Conservation (phyloP, 1,140 invertebrate genomes). For the Scaptomyza pallida region DNA sequence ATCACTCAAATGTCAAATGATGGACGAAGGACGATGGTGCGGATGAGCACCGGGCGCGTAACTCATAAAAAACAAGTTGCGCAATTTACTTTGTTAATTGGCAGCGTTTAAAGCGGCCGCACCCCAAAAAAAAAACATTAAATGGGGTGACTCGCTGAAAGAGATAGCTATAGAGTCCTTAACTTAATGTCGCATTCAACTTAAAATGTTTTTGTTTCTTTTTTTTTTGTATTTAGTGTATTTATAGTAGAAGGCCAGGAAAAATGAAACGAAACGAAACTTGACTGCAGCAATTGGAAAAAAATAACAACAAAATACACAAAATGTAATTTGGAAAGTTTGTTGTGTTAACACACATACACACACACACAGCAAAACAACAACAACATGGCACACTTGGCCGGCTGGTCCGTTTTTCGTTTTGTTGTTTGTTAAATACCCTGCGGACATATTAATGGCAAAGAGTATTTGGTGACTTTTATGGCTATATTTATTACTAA, state of each 20-base stretch:
- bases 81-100: constrained; percentile 68
- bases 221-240: constrained; percentile 13
- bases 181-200: constrained; percentile 5
- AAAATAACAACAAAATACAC: constrained; percentile 32
- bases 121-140: too few species aligned
- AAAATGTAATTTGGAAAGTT: constrained; percentile 72
- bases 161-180: neutral
- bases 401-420: constrained; percentile 29
- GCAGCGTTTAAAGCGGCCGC: constrained; percentile 26
- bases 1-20: constrained; percentile 36
- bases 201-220: neutral
- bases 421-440: constrained; percentile 3
- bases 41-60: too few species aligned
- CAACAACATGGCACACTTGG: constrained; percentile 23
- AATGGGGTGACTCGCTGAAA: too few species aligned
- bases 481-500: too few species aligned
- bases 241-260: constrained; percentile 28
- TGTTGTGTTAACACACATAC: constrained; percentile 56
- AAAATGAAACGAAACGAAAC: constrained; percentile 16
- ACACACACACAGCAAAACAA: neutral
- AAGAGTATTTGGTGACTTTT: too few species aligned
- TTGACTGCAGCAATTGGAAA: constrained; percentile 14
- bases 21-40: neutral
- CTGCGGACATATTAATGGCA: neutral
- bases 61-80: constrained; percentile 25